A percentile compares a stretch with the other conserved stretches of the same genome.
Evolutionary conservation across 2,888 invertebrate genomes (phyloP).

Genomic region (Cheilosia soror): DNA sequence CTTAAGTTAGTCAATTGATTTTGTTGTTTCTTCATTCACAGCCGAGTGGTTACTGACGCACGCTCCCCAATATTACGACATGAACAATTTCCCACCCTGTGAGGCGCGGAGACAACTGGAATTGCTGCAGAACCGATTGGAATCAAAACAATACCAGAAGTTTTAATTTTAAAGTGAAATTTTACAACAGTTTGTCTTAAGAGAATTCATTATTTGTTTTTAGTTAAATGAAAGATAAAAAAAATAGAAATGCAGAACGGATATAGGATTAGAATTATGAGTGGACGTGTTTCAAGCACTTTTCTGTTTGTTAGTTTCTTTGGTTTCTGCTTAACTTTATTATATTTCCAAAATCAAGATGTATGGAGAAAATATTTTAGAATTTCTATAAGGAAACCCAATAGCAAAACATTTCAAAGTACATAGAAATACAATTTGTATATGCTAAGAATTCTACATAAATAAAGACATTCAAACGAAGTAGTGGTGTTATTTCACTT

Average conservation of each 20-base stretch:
- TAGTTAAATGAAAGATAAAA: constrained; percentile 13
- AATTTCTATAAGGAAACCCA: constrained; percentile 24
- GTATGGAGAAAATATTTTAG: constrained; percentile 18
- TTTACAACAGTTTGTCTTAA: constrained; percentile 21
- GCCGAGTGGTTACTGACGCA: constrained; percentile 97
- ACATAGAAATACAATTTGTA: constrained; percentile 40
- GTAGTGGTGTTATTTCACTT: background rate
- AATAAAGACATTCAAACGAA: constrained; percentile 44
- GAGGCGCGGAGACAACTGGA: constrained; percentile 97
- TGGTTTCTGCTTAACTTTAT: constrained; percentile 24
- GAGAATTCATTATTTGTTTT: constrained; percentile 15
- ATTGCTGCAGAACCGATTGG: constrained; percentile 92
- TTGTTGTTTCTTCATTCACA: constrained; percentile 80
- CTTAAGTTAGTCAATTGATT: no score
- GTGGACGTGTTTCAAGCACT: constrained; percentile 11
- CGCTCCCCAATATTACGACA: constrained; percentile 99
- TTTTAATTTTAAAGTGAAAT: constrained; percentile 86
- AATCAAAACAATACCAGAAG: constrained; percentile 94
- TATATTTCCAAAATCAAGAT: constrained; percentile 20
- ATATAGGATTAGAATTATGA: constrained; percentile 8
- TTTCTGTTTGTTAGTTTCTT: constrained; percentile 6
- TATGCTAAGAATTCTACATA: constrained; percentile 35
- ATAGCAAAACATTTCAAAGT: constrained; percentile 9
- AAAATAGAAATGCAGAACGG: background rate
- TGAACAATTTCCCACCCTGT: constrained; percentile 98